These are phyloP conservation scores for Enoplolaimus lenunculus DNA, from an alignment of 2,888 invertebrate species.

Conservation along the genomic window DNA sequence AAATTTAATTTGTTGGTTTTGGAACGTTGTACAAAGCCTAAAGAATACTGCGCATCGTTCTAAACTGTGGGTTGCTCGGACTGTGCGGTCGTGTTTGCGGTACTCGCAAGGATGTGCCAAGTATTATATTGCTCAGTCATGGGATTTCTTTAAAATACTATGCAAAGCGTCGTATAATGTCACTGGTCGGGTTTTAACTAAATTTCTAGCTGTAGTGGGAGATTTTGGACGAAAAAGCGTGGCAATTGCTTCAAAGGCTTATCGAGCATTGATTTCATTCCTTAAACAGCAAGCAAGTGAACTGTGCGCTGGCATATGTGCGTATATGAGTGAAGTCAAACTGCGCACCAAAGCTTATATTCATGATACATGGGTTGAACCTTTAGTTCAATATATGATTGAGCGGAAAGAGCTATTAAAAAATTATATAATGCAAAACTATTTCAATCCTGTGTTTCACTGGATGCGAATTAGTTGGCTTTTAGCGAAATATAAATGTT, in stretches of 20 bases:
- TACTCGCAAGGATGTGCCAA: background rate
- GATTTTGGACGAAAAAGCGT: no score
- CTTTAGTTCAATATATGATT: background rate
- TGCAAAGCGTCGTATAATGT: background rate
- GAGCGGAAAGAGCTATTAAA: background rate
- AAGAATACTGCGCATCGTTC: background rate
- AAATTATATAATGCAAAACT: background rate
- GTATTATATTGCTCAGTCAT: no score
- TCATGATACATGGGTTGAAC: background rate
- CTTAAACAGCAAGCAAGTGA: background rate
- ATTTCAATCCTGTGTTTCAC: background rate
- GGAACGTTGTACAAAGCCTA: no score
- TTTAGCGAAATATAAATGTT: background rate
- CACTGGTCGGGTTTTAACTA: background rate
- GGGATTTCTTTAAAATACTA: no score
- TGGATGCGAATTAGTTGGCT: background rate
- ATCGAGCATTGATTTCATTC: background rate
- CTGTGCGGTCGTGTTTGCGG: background rate
- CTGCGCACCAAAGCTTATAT: background rate
- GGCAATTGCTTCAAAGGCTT: background rate
- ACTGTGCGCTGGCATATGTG: background rate
- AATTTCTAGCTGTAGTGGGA: background rate
- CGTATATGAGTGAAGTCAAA: background rate
- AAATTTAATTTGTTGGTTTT: background rate
- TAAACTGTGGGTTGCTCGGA: background rate